Conservation (phyloP, 2,888 invertebrate species). For the Drosophila ustulata region DNA sequence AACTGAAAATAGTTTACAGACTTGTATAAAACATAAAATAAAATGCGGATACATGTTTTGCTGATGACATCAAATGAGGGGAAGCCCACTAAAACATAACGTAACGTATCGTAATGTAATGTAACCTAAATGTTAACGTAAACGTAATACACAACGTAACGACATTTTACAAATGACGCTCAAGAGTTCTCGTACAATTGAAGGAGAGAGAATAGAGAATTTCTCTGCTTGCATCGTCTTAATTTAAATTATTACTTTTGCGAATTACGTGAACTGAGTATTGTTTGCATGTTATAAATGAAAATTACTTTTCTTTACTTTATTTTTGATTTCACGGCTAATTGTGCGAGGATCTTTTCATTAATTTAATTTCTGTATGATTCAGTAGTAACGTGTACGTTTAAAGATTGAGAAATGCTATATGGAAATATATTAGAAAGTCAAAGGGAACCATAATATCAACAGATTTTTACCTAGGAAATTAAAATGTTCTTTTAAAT, state of each 20-base stretch:
- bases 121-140: slow-evolving; percentile 39
- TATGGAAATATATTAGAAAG: not conserved
- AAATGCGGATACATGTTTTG: slow-evolving; percentile 52
- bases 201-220: slow-evolving; percentile 28
- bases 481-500: no score
- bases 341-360: no score
- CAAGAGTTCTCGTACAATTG: slow-evolving; percentile 51
- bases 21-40: slow-evolving; percentile 45
- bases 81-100: slow-evolving; percentile 68
- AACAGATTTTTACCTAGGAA: not conserved
- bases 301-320: no score
- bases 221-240: not conserved
- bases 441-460: not conserved
- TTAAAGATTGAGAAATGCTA: not conserved
- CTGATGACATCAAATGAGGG: slow-evolving; percentile 50
- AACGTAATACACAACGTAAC: slow-evolving; percentile 72
- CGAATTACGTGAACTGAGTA: not conserved
- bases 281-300: not conserved
- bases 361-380: no score
- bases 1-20: slow-evolving; percentile 58
- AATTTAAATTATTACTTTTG: slow-evolving; percentile 4
- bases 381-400: no score
- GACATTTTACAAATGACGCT: slow-evolving; percentile 75
- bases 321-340: no score
- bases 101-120: slow-evolving; percentile 59